Percentiles rank a stretch among this genome's conserved stretches.
phyloP scores from a whole-genome alignment of 2,113 vertebrate genomes.

The Bufo bufo region DNA sequence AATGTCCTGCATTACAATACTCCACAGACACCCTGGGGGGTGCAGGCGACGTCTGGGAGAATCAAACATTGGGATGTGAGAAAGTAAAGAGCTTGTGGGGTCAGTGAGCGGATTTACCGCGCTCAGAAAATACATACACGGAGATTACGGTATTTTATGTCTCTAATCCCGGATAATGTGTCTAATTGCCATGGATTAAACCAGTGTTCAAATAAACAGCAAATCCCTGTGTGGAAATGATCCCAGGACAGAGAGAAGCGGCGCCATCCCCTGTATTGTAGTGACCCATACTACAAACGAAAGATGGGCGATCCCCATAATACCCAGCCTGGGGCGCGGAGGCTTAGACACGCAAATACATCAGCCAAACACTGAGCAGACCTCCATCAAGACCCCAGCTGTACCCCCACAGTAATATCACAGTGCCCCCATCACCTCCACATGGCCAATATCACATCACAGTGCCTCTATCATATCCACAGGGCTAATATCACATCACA shows the following conservation, averaged over 20 bases:
- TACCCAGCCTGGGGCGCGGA: neutral
- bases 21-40: neutral
- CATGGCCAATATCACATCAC: too few relatives aligned
- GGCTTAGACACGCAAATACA: too few relatives aligned
- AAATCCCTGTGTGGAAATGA: neutral
- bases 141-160: neutral
- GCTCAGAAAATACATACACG: neutral
- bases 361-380: too few relatives aligned
- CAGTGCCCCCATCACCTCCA: too few relatives aligned
- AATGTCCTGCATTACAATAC: neutral
- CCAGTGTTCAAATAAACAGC: neutral
- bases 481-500: too few relatives aligned
- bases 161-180: slow-evolving; percentile 16
- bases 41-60: neutral
- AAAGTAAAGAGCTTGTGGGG: neutral
- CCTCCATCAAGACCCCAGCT: too few relatives aligned
- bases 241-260: neutral
- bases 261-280: too few relatives aligned
- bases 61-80: neutral
- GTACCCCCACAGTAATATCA: too few relatives aligned
- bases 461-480: too few relatives aligned
- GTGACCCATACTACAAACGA: too few relatives aligned
- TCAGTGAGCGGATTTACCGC: neutral
- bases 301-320: too few relatives aligned
- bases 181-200: neutral